phyloP scores from a whole-genome alignment of 2,113 vertebrate genomes.

The Potamarius usumacintae region DNA sequence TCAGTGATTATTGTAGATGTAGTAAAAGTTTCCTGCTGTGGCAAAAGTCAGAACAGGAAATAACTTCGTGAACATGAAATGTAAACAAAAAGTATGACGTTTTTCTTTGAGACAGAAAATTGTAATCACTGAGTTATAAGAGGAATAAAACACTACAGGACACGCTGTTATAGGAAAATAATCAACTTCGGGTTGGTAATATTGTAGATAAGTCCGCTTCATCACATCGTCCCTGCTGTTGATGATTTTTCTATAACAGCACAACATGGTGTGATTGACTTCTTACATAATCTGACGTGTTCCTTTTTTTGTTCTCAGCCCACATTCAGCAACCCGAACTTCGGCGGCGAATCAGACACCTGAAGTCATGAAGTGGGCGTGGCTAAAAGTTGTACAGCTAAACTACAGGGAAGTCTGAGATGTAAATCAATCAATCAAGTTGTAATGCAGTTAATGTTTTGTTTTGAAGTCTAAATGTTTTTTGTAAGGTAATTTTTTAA shows the following conservation, averaged over 20 bases:
- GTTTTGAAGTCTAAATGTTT: neutral
- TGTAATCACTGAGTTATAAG: too few relatives aligned
- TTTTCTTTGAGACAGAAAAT: too few relatives aligned
- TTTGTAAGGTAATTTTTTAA: constrained; percentile 49
- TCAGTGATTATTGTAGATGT: too few relatives aligned
- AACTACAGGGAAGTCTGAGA: neutral
- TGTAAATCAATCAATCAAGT: neutral
- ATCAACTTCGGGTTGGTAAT: too few relatives aligned
- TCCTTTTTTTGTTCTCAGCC: constrained; percentile 64
- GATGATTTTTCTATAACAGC: neutral
- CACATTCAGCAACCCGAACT: constrained; percentile 73
- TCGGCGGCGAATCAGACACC: constrained; percentile 60
- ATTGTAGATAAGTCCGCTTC: too few relatives aligned
- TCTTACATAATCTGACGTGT: neutral
- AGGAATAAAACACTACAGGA: too few relatives aligned
- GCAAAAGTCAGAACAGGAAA: too few relatives aligned
- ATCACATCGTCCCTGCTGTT: too few relatives aligned
- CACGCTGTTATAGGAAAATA: too few relatives aligned
- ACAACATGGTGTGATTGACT: neutral
- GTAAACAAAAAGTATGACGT: too few relatives aligned
- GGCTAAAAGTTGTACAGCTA: constrained; percentile 23
- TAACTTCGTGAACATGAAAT: too few relatives aligned
- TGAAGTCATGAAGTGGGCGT: constrained; percentile 12
- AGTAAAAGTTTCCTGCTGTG: too few relatives aligned
- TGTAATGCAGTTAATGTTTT: neutral